Evolutionary conservation across 2,888 invertebrate genomes (phyloP).

Genomic region (Volucella inanis): DNA sequence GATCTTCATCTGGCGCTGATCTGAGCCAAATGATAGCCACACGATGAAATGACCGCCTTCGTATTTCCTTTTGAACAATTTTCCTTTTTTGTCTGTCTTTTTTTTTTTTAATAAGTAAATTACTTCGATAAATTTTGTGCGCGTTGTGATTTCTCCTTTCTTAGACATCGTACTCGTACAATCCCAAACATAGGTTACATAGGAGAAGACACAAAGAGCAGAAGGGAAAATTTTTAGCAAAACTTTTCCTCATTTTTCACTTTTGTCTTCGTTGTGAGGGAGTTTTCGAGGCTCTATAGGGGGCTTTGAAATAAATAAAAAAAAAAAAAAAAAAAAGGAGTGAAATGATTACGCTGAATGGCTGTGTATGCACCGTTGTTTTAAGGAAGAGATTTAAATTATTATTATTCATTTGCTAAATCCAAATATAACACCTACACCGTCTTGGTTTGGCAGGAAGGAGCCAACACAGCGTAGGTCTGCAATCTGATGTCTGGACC

Average conservation of each 20-base stretch:
- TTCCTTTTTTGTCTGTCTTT: constrained; percentile 23
- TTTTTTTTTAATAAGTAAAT: constrained; percentile 18
- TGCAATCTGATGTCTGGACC: not conserved
- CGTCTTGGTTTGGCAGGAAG: constrained; percentile 27
- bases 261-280: constrained; percentile 1
- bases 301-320: too few species aligned
- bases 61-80: constrained; percentile 17
- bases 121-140: constrained; percentile 49
- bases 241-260: constrained; percentile 43
- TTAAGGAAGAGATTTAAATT: constrained; percentile 38
- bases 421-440: constrained; percentile 48
- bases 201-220: not conserved
- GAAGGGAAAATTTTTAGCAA: not conserved
- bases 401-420: constrained; percentile 44
- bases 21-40: constrained; percentile 38
- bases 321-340: too few species aligned
- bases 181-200: not conserved
- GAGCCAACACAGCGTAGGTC: constrained; percentile 48
- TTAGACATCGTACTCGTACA: not conserved
- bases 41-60: constrained; percentile 39
- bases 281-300: not conserved
- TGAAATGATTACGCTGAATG: not conserved
- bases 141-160: constrained; percentile 44
- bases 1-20: constrained; percentile 45
- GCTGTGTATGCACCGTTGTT: constrained; percentile 34